phyloP scores from a whole-genome alignment of 92 coral and sea anemone species.

The Metridium senile region DNA sequence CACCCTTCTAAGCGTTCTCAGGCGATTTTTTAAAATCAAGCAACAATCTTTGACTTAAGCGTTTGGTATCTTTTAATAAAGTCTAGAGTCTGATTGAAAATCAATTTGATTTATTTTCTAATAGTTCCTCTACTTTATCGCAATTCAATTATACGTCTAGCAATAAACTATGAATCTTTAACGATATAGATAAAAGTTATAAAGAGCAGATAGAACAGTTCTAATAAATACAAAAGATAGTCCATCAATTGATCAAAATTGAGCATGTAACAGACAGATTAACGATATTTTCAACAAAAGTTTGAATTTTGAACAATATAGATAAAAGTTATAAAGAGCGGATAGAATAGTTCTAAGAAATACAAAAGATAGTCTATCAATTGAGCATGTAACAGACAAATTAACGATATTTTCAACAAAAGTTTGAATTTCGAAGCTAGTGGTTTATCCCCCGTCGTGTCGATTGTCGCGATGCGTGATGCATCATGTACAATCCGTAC shows the following conservation, averaged over 20 bases:
- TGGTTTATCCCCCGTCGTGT: constrained; percentile 33
- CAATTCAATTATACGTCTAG: constrained; percentile 57
- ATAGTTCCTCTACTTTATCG: constrained; percentile 43
- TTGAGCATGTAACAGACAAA: constrained; percentile 55
- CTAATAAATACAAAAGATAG: constrained; percentile 19
- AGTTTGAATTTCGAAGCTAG: constrained; percentile 44
- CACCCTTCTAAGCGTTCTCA: constrained; percentile 5
- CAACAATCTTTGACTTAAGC: background rate
- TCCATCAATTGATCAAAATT: constrained; percentile 44
- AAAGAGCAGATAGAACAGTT: constrained; percentile 58
- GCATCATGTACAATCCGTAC: background rate
- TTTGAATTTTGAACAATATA: constrained; percentile 38
- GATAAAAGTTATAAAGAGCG: constrained; percentile 72
- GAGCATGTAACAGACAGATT: constrained; percentile 51
- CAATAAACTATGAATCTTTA: constrained; percentile 74
- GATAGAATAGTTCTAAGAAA: constrained; percentile 31
- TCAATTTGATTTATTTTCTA: background rate
- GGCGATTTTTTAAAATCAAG: background rate
- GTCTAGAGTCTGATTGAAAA: background rate
- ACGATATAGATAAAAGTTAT: constrained; percentile 60
- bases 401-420: constrained; percentile 24
- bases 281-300: constrained; percentile 23
- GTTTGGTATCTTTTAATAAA: constrained; percentile 14
- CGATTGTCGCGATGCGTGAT: background rate
- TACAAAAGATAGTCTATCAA: constrained; percentile 36